Conservation (phyloP, 2,888 invertebrate genomes). For the Agrypnus murinus region DNA sequence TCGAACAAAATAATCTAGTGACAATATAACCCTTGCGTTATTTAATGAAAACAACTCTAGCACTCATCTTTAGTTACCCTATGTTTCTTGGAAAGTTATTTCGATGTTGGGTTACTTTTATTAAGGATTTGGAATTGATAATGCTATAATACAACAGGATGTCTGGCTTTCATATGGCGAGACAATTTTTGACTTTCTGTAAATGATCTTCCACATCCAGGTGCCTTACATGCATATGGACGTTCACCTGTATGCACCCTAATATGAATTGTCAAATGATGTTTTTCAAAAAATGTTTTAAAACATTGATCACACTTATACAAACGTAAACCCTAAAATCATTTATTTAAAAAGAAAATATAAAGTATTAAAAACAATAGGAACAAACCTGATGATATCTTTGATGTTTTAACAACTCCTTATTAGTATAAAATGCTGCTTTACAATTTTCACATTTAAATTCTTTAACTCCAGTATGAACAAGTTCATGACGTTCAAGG, state of each 20-base stretch:
- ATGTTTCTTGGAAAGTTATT: too few species aligned
- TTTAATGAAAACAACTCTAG: too few species aligned
- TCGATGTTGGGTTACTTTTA: too few species aligned
- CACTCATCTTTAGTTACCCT: too few species aligned
- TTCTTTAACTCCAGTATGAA: slow-evolving; percentile 63
- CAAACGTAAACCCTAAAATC: slow-evolving; percentile 60
- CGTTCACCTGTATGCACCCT: slow-evolving; percentile 64
- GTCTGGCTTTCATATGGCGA: slow-evolving; percentile 61
- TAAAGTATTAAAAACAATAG: background rate
- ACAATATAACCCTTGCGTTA: too few species aligned
- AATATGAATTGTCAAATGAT: slow-evolving; percentile 63
- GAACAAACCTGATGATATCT: slow-evolving; percentile 62
- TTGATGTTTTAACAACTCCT: slow-evolving; percentile 63
- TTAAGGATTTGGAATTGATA: too few species aligned
- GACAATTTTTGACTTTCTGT: slow-evolving; percentile 64
- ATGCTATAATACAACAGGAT: slow-evolving; percentile 48
- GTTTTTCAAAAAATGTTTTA: slow-evolving; percentile 64
- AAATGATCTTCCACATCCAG: slow-evolving; percentile 63
- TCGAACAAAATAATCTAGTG: too few species aligned
- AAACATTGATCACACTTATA: slow-evolving; percentile 64
- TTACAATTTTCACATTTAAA: slow-evolving; percentile 61
- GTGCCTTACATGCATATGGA: slow-evolving; percentile 61
- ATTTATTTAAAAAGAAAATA: slow-evolving; percentile 3
- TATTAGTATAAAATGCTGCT: slow-evolving; percentile 63
- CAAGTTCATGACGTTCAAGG: slow-evolving; percentile 63